Percentiles rank a stretch among this genome's conserved stretches.
Conservation (phyloP, 2,113 vertebrate genomes). For the Gambusia affinis region DNA sequence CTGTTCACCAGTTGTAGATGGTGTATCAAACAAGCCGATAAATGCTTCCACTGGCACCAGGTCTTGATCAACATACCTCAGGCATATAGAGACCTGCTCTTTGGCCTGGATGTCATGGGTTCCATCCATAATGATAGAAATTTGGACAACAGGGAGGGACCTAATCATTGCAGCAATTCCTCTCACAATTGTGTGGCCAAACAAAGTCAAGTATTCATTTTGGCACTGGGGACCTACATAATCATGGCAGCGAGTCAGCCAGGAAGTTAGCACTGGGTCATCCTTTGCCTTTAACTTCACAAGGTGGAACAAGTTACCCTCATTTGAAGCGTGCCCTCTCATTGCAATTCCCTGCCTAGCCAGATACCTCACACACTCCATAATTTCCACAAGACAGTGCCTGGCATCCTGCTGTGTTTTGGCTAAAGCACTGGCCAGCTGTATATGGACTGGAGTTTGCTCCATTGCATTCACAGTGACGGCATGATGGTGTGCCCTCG, state of each 20-base stretch:
- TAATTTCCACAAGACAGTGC: neutral
- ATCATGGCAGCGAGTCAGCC: neutral
- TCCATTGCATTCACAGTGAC: too few species aligned
- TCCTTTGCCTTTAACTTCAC: neutral
- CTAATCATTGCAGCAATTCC: neutral
- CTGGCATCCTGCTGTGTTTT: too few species aligned
- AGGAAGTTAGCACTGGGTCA: neutral
- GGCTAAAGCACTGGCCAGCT: too few species aligned
- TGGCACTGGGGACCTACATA: neutral
- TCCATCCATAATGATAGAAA: neutral
- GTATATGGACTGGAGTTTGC: too few species aligned
- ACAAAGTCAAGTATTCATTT: neutral
- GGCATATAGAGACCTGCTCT: neutral
- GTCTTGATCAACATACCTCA: slow-evolving; percentile 1
- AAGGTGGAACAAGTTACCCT: neutral
- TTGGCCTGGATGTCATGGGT: neutral
- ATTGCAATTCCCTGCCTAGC: neutral
- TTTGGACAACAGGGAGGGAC: neutral
- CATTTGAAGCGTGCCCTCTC: neutral
- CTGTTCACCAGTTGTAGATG: neutral
- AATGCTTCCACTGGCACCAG: neutral
- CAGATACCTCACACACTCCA: neutral
- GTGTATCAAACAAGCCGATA: neutral
- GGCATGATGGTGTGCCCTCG: too few species aligned
- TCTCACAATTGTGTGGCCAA: neutral